Evolutionary conservation across 2,113 vertebrate species (phyloP), one percentile per base, ranked within the genome.

Genomic region (Cavia porcellus): DNA sequence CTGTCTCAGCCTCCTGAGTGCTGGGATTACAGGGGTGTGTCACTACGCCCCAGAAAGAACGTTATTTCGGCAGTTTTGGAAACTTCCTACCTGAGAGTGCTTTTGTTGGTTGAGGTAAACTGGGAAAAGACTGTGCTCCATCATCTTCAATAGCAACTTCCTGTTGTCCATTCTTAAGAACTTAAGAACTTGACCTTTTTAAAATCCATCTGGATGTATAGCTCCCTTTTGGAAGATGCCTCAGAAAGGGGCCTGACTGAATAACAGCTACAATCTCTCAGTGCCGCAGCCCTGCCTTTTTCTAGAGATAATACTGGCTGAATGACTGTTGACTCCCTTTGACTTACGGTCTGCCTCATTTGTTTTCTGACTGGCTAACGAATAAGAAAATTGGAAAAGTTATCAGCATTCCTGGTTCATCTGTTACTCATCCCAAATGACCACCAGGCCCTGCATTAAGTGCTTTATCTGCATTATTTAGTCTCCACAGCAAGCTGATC

Each of bases 331-430:
- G 74, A 52, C 70, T 24, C 25, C 38, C 61, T 96, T 86, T 75
- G 96, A 77, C 86, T 20, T 12, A 6, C 38, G 64, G 4, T 80
- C 50, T 62, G 64, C 42, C 20, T 20, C 59, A 30, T 25, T 90
- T 70, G 50, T 66, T 91, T 81, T 79, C 47, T 81, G 62, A 87
- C 17, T 83, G 64, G 79, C 84, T 66, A 87, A 77, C 74, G 59
- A 79, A 42, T 81, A 72, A 81, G 86, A 79, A 86, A 55, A 20
- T 11, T 86, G 61, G 35, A 24, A 86, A 86, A 82, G 24, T 82
- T 75, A 86, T 8, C 32, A 38, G 24, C 30, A 57, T 79, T 91
- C 52, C 38, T 82, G 68, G 66, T 82, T 82, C 72, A 81, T 28
- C 50, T 38, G 45, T 92, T 38, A 84, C 19, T n/a, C 32, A 55